Evolutionary conservation across 2,888 invertebrate genomes (phyloP).

Genomic region (Agelastica alni): DNA sequence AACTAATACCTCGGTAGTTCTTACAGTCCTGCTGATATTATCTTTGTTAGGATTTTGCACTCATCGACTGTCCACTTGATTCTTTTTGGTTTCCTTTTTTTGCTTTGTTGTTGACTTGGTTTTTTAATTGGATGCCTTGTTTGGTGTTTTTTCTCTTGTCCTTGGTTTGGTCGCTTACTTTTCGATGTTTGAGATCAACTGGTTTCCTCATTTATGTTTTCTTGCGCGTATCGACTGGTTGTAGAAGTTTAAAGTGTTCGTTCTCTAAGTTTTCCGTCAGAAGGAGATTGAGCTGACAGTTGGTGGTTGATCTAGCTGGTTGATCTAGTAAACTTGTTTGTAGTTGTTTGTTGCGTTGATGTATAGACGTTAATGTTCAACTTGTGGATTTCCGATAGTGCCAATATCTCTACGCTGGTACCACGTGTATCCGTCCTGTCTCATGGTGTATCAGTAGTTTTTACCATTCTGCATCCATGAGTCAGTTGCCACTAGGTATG

Average conservation of each 20-base stretch:
- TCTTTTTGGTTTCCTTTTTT: too few relatives aligned
- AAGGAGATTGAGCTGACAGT: not conserved
- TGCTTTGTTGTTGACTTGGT: too few relatives aligned
- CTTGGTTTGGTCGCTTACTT: not conserved
- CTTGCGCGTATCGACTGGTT: too few relatives aligned
- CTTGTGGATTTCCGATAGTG: not conserved
- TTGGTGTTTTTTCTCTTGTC: too few relatives aligned
- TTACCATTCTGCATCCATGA: not conserved
- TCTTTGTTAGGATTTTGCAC: too few relatives aligned
- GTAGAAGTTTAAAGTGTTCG: not conserved
- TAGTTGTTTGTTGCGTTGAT: not conserved
- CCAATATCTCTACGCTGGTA: not conserved
- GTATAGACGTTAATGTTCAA: not conserved
- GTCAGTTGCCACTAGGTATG: too few relatives aligned
- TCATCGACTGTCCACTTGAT: too few relatives aligned
- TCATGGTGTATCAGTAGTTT: not conserved
- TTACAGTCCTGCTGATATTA: too few relatives aligned
- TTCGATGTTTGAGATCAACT: not conserved
- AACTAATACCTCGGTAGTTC: too few relatives aligned
- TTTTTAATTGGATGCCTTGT: too few relatives aligned
- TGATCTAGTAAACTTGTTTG: not conserved
- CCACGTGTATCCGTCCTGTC: slow-evolving; percentile 3
- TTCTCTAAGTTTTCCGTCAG: not conserved
- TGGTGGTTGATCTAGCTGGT: too few relatives aligned
- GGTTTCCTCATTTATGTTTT: not conserved